Evolutionary conservation across 2,797 vertebrate species (phyloP).

Genomic region (Semotilus atromaculatus): DNA sequence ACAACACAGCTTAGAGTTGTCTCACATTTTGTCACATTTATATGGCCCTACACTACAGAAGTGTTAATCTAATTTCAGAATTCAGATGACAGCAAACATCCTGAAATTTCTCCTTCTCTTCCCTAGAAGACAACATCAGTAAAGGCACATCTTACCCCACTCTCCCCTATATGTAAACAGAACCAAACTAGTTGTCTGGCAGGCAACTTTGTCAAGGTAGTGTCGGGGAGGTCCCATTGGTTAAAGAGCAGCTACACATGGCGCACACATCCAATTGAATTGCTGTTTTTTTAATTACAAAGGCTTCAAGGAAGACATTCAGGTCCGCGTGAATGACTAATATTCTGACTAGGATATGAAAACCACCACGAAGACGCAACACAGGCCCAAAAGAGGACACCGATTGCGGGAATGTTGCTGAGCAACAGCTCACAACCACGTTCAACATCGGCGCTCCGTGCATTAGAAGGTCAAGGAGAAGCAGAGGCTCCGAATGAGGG

Average conservation of each 20-base stretch:
- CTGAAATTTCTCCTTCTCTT: not conserved
- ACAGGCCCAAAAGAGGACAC: constrained; percentile 27
- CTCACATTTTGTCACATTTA: not conserved
- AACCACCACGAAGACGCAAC: constrained; percentile 21
- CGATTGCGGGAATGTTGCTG: constrained; percentile 12
- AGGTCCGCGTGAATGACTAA: constrained; percentile 18
- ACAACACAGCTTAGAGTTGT: not conserved
- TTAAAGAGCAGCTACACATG: constrained; percentile 16
- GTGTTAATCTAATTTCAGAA: too few relatives aligned
- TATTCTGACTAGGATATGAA: constrained; percentile 28
- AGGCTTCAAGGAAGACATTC: not conserved
- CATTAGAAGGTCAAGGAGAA: constrained; percentile 28
- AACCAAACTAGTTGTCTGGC: constrained; percentile 13
- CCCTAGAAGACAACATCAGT: not conserved
- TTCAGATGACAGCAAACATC: not conserved
- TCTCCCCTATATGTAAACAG: constrained; percentile 18
- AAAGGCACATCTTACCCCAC: not conserved
- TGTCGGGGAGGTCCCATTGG: constrained; percentile 3
- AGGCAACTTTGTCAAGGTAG: constrained; percentile 26
- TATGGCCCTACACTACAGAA: too few relatives aligned
- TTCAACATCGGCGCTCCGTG: not conserved
- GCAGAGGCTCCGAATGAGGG: constrained; percentile 8
- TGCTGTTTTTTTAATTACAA: constrained; percentile 27
- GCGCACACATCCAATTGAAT: constrained; percentile 6
- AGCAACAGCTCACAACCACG: constrained; percentile 18